Base-by-base conservation (phyloP, 30 jellyfish, hydroid and myxozoan genomes). In the Nemopilema nomurai region DNA sequence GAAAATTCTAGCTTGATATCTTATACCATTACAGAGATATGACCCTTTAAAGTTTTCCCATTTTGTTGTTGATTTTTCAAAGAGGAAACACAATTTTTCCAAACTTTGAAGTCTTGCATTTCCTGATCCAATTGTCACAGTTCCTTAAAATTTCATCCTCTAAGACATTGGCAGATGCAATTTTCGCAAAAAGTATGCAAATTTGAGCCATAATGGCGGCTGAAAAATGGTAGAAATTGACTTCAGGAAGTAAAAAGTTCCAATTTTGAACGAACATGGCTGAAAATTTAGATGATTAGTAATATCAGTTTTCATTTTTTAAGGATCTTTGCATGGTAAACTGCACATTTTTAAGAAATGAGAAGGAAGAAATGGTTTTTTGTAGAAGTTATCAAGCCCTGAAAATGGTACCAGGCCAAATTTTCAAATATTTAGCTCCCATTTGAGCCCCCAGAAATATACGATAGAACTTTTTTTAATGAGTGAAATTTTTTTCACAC, bases 1-100 rank as follows among this genome's bases (percentile, higher is more conserved):
- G 69, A 70, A 70, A 70, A 70, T 70, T 70, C 28, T 32, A 70
- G 81, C 9, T 70, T 25, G 81, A 70, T 32, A 70, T 70, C 63
- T 70, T 70, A 70, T 70, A 32, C 81, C 69, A 25, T 70, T 32
- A 52, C 63, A 70, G 28, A 70, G 27, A 20, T 67, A 21, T 67
- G 27, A 20, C 27, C 16, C 16, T 9, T 21, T 67, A 20, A 67
- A 20, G 32, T 20, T 26, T 67, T 67, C 32, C 17, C 16, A 21
- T 67, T 62, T 32, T 52, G 28, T 25, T n/a, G n/a, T n/a, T n/a
- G n/a, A n/a, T n/a, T n/a, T n/a, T n/a, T 53, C n/a, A 18, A 53
- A 16, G 68, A 18, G n/a, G n/a, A 53, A 53, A 16, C n/a, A 16
- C 19, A 53, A n/a, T 53, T 53, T n/a, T 53, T 16, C 27, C 28